These are phyloP conservation scores for Macquaria australasica DNA, from an alignment of 2,113 vertebrate species.

Conservation along the genomic window DNA sequence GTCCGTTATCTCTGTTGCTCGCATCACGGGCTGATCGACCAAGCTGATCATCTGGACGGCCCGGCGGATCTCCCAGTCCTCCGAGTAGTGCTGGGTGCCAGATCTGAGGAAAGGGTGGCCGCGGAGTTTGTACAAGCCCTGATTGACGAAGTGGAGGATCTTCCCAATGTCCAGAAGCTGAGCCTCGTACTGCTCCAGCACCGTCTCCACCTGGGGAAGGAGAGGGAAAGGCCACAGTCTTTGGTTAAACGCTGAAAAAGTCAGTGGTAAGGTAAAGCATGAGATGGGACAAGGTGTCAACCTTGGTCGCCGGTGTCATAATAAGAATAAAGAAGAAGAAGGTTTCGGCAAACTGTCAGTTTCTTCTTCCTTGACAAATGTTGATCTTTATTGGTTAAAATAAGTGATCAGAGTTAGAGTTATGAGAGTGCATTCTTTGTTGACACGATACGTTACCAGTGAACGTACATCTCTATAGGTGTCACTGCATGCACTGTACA, in stretches of 20 bases:
- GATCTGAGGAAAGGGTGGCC: constrained; percentile 78
- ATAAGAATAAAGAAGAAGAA: too few relatives aligned
- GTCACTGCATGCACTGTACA: too few relatives aligned
- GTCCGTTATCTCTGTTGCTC: constrained; percentile 39
- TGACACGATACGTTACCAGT: background rate
- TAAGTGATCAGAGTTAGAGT: too few relatives aligned
- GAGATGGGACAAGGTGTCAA: background rate
- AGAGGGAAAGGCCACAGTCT: background rate
- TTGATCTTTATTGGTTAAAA: too few relatives aligned
- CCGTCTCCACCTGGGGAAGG: constrained; percentile 60
- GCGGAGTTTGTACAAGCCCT: constrained; percentile 75
- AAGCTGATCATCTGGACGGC: constrained; percentile 77
- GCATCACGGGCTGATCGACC: constrained; percentile 65
- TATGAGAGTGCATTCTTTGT: background rate
- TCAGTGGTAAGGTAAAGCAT: background rate
- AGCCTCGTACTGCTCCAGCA: constrained; percentile 72
- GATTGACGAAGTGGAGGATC: constrained; percentile 77
- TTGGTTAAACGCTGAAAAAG: background rate
- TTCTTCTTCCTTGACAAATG: too few relatives aligned
- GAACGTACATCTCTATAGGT: background rate
- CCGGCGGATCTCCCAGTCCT: constrained; percentile 80
- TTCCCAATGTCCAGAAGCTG: constrained; percentile 73
- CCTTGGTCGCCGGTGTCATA: too few relatives aligned
- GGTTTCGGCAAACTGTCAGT: too few relatives aligned
- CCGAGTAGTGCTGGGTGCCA: constrained; percentile 79